Base-by-base conservation (phyloP, 2,113 vertebrate genomes). In the Dolichotis patagonum region DNA sequence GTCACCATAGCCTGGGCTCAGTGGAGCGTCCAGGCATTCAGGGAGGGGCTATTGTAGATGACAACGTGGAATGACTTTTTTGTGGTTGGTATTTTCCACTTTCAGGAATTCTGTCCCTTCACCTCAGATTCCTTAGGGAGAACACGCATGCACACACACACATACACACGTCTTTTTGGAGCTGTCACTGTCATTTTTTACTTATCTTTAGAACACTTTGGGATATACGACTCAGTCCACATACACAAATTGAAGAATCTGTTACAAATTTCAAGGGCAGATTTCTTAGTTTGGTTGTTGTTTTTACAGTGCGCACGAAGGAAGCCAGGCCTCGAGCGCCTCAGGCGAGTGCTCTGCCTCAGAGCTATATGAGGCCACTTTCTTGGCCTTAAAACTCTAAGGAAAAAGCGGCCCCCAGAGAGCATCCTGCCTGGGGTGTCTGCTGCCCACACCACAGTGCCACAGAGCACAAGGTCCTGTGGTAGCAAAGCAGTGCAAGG, bases 41-140 rank as follows among this genome's bases (percentile, higher is more conserved):
- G 43, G 65, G 41, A 71, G 80, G 54, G 16, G 13, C 7, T 26
- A 3, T n/a, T 82, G 43, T 14, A 78, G 26, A 24, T 71, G 24
- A 2, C 38, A 35, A 63, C 73, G 71, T 24, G 35, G 41, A 71
- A 91, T 49, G 2, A 35, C 35, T 73, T 67, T 56, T 89, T 49
- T 84, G 52, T 77, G 49, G 35, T 88, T 90, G 43, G 2, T 73
- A 46, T 65, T 95, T 73, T 41, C 38, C 12, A 28, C 52, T 81
- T 81, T 82, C 19, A 85, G 71, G 92, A 97, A 91, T 90, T 88
- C 82, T 95, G 22, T 19, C 49, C 14, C 22, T 84, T 89, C 19
- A 69, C 30, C 12, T 93, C 73, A 80, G 65, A 80, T 43, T 46
- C 11, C 35, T 88, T 49, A 85, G 16, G 60, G 30, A 58, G 43